phyloP scores from a whole-genome alignment of 2,797 vertebrate species.

The Denticeps clupeoides region DNA sequence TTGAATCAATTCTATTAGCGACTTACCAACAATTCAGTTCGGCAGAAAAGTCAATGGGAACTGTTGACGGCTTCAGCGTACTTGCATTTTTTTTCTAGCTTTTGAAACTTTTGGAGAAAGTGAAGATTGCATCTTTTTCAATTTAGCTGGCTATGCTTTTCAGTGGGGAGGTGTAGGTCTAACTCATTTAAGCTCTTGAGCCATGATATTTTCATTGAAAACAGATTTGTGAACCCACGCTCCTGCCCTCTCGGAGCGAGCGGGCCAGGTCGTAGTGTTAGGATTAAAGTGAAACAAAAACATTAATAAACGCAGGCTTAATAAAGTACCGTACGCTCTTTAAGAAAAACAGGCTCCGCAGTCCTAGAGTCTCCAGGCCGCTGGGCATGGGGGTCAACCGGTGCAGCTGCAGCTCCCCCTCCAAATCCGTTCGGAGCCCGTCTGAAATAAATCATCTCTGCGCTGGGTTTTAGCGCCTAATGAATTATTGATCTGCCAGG shows the following conservation, averaged over 20 bases:
- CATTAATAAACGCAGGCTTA: slow-evolving; percentile 49
- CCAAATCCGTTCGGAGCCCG: neutral
- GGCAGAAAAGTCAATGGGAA: too few relatives aligned
- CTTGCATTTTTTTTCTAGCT: too few relatives aligned
- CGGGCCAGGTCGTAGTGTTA: slow-evolving; percentile 11
- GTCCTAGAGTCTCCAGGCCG: slow-evolving; percentile 32
- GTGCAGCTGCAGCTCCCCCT: slow-evolving; percentile 38
- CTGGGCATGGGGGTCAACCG: slow-evolving; percentile 23
- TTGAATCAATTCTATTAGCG: too few relatives aligned
- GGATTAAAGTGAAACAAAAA: slow-evolving; percentile 50
- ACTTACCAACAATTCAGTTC: too few relatives aligned
- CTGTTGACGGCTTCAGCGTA: too few relatives aligned
- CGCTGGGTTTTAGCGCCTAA: slow-evolving; percentile 33
- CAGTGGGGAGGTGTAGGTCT: neutral
- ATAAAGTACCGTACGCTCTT: slow-evolving; percentile 34
- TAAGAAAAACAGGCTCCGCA: slow-evolving; percentile 21
- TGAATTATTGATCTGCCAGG: slow-evolving; percentile 41
- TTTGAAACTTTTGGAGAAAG: too few relatives aligned
- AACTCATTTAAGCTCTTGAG: neutral
- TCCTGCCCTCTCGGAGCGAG: slow-evolving; percentile 18
- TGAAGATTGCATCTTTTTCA: neutral
- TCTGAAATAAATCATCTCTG: slow-evolving; percentile 35
- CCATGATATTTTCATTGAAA: neutral
- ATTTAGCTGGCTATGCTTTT: neutral
- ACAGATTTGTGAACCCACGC: slow-evolving; percentile 7